Evolutionary conservation across 2,888 invertebrate species (phyloP).

Genomic region (Scaeva pyrastri): DNA sequence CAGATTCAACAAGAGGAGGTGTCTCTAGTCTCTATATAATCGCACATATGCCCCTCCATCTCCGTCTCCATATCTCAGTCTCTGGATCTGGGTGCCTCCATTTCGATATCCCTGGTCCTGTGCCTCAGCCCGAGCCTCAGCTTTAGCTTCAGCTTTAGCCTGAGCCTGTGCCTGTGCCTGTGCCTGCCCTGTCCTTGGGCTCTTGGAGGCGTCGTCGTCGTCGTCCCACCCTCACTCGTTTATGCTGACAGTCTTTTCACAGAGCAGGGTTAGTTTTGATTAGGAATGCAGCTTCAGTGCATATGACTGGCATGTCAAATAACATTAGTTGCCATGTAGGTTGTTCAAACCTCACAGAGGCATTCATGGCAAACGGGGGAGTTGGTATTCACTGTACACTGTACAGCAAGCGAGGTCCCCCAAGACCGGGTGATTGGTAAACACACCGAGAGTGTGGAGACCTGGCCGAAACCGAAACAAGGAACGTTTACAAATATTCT

Average conservation of each 20-base stretch:
- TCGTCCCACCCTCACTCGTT: conserved; percentile 4
- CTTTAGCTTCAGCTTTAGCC: too few species aligned
- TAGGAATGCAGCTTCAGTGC: conserved; percentile 71
- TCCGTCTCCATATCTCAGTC: conserved; percentile 5
- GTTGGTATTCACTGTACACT: not conserved
- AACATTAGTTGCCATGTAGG: conserved; percentile 69
- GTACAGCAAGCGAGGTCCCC: too few species aligned
- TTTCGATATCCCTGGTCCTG: conserved; percentile 11
- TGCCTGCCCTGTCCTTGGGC: conserved; percentile 42
- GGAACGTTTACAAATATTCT: conserved; percentile 72
- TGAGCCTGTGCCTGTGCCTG: too few species aligned
- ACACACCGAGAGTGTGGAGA: not conserved
- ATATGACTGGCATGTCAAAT: conserved; percentile 75
- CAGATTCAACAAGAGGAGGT: conserved; percentile 68
- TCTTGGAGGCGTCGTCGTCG: conserved; percentile 23
- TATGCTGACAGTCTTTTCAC: conserved; percentile 31
- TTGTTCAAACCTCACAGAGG: conserved; percentile 53
- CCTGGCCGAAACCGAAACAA: conserved; percentile 13
- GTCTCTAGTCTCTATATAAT: conserved; percentile 22
- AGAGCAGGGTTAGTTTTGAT: conserved; percentile 69
- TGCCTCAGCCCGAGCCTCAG: too few species aligned
- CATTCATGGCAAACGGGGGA: conserved; percentile 41
- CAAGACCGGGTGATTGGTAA: too few species aligned
- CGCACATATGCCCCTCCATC: not conserved
- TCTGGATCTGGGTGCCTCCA: conserved; percentile 11